These are phyloP conservation scores for Pangasius djambal DNA, from an alignment of 2,797 vertebrate genomes.

Conservation along the genomic window DNA sequence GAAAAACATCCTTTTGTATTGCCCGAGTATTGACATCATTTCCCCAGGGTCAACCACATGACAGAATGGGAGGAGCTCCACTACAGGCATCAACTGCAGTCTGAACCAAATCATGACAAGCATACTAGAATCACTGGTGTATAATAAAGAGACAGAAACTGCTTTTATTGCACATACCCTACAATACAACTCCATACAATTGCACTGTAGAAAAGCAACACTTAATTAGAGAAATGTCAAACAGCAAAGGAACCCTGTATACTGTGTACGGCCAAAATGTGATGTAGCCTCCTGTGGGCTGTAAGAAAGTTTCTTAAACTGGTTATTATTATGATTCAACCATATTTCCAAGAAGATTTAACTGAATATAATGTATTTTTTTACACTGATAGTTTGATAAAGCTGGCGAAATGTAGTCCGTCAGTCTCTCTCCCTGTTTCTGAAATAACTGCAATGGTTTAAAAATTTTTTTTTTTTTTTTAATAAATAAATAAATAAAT, in stretches of 20 bases:
- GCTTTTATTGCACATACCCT: not conserved
- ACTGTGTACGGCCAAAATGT: not conserved
- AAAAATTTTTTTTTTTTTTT: too few species aligned
- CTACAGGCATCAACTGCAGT: slow-evolving; percentile 41
- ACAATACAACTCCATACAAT: not conserved
- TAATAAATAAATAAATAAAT: too few species aligned
- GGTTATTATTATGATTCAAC: not conserved
- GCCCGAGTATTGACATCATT: slow-evolving; percentile 37
- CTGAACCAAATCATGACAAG: not conserved
- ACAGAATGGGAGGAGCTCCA: not conserved
- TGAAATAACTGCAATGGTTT: not conserved
- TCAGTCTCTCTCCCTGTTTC: not conserved
- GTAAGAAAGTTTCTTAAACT: not conserved
- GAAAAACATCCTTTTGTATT: slow-evolving; percentile 44
- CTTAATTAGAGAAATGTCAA: not conserved
- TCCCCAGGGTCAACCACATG: slow-evolving; percentile 9
- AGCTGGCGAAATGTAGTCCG: not conserved
- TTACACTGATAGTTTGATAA: not conserved
- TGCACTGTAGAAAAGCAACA: too few species aligned
- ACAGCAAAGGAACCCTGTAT: not conserved
- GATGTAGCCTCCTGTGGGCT: not conserved
- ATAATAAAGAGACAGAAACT: not conserved
- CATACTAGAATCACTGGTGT: not conserved
- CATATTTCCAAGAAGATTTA: not conserved
- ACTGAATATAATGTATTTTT: not conserved